A percentile compares a stretch with the other conserved stretches of the same genome.
These are phyloP conservation scores for Teleogryllus oceanicus DNA, from an alignment of 2,888 invertebrate genomes.

Conservation along the genomic window DNA sequence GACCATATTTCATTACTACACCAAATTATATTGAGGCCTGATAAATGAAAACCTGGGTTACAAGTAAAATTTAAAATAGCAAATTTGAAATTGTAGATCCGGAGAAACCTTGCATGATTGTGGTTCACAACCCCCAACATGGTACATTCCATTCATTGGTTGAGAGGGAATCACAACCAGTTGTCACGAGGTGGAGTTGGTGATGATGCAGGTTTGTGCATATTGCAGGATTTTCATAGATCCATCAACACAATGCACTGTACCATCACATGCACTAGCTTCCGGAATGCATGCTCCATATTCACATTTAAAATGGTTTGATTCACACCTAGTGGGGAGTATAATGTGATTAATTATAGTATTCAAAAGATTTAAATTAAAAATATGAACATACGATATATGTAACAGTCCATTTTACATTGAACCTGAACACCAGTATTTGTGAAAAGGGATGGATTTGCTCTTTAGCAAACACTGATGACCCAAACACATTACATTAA, in stretches of 20 bases:
- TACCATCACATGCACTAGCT: slow-evolving; percentile 20
- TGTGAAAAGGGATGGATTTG: too few relatives aligned
- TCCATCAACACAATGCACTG: slow-evolving; percentile 12
- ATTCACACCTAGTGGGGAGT: too few relatives aligned
- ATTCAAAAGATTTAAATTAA: too few relatives aligned
- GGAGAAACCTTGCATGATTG: neutral
- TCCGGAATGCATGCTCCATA: slow-evolving; percentile 22
- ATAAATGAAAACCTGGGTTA: neutral
- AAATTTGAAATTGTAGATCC: neutral
- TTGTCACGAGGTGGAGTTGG: neutral
- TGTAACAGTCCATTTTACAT: too few relatives aligned
- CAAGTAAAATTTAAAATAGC: neutral
- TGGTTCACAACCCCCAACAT: neutral
- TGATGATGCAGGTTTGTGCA: slow-evolving; percentile 11
- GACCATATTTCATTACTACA: too few relatives aligned
- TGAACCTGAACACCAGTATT: too few relatives aligned
- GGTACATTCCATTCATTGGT: neutral
- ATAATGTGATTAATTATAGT: too few relatives aligned
- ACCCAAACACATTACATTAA: too few relatives aligned
- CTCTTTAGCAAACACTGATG: too few relatives aligned
- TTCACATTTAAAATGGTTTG: neutral
- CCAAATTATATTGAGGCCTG: too few relatives aligned
- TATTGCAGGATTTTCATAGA: slow-evolving; percentile 3
- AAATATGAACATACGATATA: too few relatives aligned
- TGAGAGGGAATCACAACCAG: neutral